Base-by-base conservation (phyloP, 2,888 invertebrate genomes). In the Pachymerium ferrugineum region DNA sequence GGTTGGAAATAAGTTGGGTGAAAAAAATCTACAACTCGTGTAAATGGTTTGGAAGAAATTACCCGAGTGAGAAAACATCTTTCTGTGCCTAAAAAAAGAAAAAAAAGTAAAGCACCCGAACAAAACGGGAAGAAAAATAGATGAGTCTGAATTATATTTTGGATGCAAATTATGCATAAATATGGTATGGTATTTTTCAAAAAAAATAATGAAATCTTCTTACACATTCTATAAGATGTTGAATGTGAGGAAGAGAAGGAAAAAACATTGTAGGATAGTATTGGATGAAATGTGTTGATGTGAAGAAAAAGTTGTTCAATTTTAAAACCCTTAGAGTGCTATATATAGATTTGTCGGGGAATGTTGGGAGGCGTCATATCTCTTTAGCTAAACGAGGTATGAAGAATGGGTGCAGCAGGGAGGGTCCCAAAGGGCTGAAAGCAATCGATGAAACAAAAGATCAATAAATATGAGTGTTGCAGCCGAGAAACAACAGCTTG, bases 341-440 rank as follows among this genome's bases (percentile, higher is more conserved):
- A 62, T 62, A 62, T 62, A 62, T 62, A 62, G 62, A 62, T 62
- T 62, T 62, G 62, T 62, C 28, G 25, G 62, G 28, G 62, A 62
- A 62, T 62, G 62, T 62, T 62, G 62, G 62, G 25, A 62, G 62
- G 62, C 62, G 62, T 62, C 62, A 62, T 62, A 22, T 62, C 62
- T 62, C 62, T 62, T 62, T 62, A 62, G 62, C 62, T 62, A 62
- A 62, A 62, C 62, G 62, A 62, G 62, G 62, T 62, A 62, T 62
- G 62, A 62, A 62, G 62, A 62, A 62, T 62, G 62, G 62, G 62
- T 62, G 25, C 62, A 62, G 28, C 62, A 22, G 25, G 62, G 62
- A 62, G 62, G 62, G 62, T 62, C 62, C 62, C 62, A 62, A 62
- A 62, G 62, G 62, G 28, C 28, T 62, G 62, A 62, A 62, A 62